Base-by-base conservation (phyloP, 1,140 invertebrate genomes). In the Ceratosolen fusciceps region DNA sequence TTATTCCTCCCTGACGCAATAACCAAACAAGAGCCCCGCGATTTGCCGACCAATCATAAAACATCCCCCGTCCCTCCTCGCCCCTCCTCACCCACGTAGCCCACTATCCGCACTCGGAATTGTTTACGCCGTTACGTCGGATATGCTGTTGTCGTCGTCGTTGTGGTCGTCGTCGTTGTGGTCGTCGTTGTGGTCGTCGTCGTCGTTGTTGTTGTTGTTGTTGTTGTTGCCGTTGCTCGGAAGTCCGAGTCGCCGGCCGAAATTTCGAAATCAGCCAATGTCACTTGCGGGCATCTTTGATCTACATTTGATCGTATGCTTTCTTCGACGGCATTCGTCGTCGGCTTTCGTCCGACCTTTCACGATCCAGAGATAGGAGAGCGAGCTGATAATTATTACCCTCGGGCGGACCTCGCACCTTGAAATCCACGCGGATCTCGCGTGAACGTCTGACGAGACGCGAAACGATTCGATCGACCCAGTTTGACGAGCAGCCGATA, bases 401-500 rank as follows among this genome's bases (percentile, higher is more conserved):
- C 60, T n/a, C 26, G n/a, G 37, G 68, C 19, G 39, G 19, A 1
- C 37, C 12, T 39, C 1, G 68, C 26, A 56, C 79, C 79, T 80
- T 80, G 79, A 58, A 77, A 80, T 77, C 77, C 67, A 71, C 67
- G 67, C 47, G 9, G 74, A 43, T 72, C 71, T 52, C 29, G 24
- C 29, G 26, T 34, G 5, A 49, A 49, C 52, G 24, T 19, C 39
- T 49, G n/a, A n/a, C n/a, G 39, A 60, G 67, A 71, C 62, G 67
- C 77, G 39, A 71, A 74, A 54, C 10, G 39, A 58, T 31, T 65
- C 68, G 67, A 80, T 80, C 68, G 79, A 80, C 79, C 79, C 74
- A 80, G 67, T 72, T 80, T n/a, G 16, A 34, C 14, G 52, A 37
- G 8, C 31, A 39, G 39, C 54, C n/a, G 49, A 12, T 0, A 47